phyloP scores from a whole-genome alignment of 2,113 vertebrate species.

The Thamnaconus septentrionalis region DNA sequence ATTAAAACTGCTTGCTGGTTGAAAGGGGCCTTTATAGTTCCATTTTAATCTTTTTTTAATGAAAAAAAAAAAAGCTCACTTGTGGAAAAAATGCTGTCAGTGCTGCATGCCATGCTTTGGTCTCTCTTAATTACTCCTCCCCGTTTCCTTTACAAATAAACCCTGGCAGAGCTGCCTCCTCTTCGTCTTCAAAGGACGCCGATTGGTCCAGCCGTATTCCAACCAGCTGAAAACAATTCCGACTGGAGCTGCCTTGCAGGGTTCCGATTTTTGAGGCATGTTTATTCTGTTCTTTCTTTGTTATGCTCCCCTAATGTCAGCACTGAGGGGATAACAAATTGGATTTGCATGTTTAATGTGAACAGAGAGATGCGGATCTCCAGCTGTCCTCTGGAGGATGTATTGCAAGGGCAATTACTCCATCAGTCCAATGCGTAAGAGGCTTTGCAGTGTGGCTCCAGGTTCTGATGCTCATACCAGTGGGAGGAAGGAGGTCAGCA shows the following conservation, averaged over 20 bases:
- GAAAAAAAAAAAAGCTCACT: no score
- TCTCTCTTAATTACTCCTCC: no score
- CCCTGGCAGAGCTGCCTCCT: no score
- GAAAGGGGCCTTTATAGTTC: no score
- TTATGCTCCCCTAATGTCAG: background rate
- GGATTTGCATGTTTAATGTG: background rate
- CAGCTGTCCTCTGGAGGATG: conserved; percentile 19
- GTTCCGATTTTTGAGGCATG: background rate
- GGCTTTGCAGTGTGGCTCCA: conserved; percentile 11
- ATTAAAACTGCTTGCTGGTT: no score
- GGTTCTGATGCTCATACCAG: conserved; percentile 43
- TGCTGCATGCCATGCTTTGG: no score
- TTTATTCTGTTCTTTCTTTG: background rate
- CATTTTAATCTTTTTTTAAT: no score
- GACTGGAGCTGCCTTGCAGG: no score
- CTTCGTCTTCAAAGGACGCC: background rate
- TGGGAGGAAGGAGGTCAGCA: conserved; percentile 29
- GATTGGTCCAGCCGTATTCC: background rate
- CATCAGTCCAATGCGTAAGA: conserved; percentile 44
- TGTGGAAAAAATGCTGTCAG: no score
- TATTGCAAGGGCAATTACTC: conserved; percentile 29
- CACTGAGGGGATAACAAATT: background rate
- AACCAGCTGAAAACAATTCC: no score
- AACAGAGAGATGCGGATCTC: conserved; percentile 9
- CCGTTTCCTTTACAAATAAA: no score